Evolutionary conservation across 2,113 vertebrate species (phyloP), one percentile per base, ranked within the genome.

Genomic region (Sylvilagus bachmani): DNA sequence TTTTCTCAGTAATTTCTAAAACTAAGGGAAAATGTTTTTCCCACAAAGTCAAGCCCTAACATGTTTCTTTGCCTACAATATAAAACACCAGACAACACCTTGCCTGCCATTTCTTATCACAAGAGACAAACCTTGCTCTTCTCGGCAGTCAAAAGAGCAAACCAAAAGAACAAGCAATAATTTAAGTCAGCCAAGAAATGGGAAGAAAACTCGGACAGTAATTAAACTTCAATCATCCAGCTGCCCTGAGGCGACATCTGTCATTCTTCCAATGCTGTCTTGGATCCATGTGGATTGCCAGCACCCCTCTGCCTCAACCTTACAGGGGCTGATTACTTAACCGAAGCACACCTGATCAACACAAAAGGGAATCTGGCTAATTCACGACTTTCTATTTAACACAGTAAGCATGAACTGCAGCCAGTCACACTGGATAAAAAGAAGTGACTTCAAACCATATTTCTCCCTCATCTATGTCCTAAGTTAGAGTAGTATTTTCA

Each of bases 71-170:
- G 4, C 55, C 22, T 29, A 67, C 1, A 36, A 36, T 80, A 11
- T 10, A 64, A 74, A 90, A 64, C 12, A 83, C 62, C 74, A 93
- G 67, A 33, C 6, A 36, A 24, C 12, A 38, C 16, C 14, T 58
- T 75, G 75, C 49, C 22, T 25, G 66, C 95, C 53, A 38, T 85
- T 93, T 90, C 69, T 92, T 58, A 95, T 78, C 84, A 6, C 7
- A 44, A 44, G 95, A 90, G 51, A 91, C 27, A 82, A 73, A 91
- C 79, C 95, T 88, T 71, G 87, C 70, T 95, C 91, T 87, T 86
- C 58, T 85, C 64, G 79, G 51, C 10, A 84, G 80, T 66, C 49
- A 77, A 83, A 93, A 75, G 77, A 13, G 87, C 83, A 94, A 94
- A 74, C 93, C 44, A 71, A 78, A 89, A 91, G 38, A 86, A 75